phyloP scores from a whole-genome alignment of 1,140 invertebrate species.

The Orius insidiosus region DNA sequence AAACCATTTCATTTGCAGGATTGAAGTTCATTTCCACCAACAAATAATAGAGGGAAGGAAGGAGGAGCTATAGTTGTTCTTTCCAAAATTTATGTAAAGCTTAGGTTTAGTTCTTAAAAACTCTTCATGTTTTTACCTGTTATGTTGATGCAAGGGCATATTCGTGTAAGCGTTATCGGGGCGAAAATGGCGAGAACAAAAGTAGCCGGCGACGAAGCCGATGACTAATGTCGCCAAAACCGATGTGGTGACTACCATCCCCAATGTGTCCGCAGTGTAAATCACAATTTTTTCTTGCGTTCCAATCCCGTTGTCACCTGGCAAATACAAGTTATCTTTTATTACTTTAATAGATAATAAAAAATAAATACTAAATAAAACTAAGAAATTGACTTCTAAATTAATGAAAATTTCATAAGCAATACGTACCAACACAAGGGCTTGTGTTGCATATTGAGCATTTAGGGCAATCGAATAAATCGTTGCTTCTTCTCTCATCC shows the following conservation, averaged over 20 bases:
- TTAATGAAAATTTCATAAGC: not conserved
- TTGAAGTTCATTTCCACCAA: too few species aligned
- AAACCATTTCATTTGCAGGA: too few species aligned
- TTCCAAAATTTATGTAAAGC: too few species aligned
- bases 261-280: slow-evolving; percentile 60
- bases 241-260: slow-evolving; percentile 57
- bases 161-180: slow-evolving; percentile 46
- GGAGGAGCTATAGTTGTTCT: too few species aligned
- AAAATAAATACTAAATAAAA: too few species aligned
- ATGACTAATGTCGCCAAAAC: slow-evolving; percentile 61
- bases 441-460: slow-evolving; percentile 16
- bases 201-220: slow-evolving; percentile 65
- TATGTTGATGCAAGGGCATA: slow-evolving; percentile 49
- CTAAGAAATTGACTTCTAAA: not conserved
- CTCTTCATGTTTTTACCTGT: slow-evolving; percentile 29
- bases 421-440: slow-evolving; percentile 16
- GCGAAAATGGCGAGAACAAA: slow-evolving; percentile 59
- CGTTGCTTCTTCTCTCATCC: too few species aligned
- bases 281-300: slow-evolving; percentile 37
- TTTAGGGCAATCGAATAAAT: slow-evolving; percentile 13
- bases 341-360: too few species aligned
- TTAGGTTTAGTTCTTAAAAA: too few species aligned
- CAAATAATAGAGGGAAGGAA: too few species aligned
- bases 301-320: slow-evolving; percentile 12
- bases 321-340: not conserved